Percentiles rank a stretch among this genome's conserved stretches.
phyloP scores from a whole-genome alignment of 1,140 invertebrate genomes.

The Panonychus citri region DNA sequence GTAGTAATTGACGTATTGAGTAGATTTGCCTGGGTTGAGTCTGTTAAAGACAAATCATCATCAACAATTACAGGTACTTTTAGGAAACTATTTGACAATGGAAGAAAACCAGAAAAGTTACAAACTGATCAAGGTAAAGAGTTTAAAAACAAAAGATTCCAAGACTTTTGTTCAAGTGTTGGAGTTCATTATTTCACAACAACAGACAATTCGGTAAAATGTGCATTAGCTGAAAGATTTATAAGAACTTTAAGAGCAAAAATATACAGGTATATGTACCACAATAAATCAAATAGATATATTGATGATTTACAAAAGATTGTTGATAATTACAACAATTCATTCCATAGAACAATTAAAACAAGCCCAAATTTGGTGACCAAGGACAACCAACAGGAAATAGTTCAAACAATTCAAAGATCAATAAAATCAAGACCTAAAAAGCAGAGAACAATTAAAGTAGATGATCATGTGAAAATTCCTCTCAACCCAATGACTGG shows the following conservation, averaged over 20 bases:
- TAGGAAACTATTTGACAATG: constrained; percentile 8
- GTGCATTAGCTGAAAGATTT: constrained; percentile 24
- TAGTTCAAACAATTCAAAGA: too few relatives aligned
- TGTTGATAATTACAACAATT: constrained; percentile 24
- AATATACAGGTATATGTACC: constrained; percentile 25
- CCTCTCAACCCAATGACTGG: too few relatives aligned
- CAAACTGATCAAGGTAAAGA: constrained; percentile 7
- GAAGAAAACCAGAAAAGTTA: constrained; percentile 1
- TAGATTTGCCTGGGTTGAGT: constrained; percentile 14
- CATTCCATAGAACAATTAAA: constrained; percentile 23
- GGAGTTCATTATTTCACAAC: constrained; percentile 23
- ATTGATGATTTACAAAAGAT: constrained; percentile 20
- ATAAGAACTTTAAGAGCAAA: constrained; percentile 25
- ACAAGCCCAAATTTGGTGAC: background rate
- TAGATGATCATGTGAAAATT: too few relatives aligned
- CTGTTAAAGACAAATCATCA: constrained; percentile 13
- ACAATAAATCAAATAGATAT: constrained; percentile 22
- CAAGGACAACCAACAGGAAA: background rate
- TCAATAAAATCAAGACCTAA: too few relatives aligned
- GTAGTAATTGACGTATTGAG: constrained; percentile 15
- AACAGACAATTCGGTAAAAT: constrained; percentile 23
- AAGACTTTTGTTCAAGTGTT: constrained; percentile 17
- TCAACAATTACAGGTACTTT: constrained; percentile 8
- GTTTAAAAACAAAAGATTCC: constrained; percentile 14
- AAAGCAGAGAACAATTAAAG: too few relatives aligned